phyloP scores from a whole-genome alignment of 2,797 vertebrate species.

The Pygocentrus nattereri region DNA sequence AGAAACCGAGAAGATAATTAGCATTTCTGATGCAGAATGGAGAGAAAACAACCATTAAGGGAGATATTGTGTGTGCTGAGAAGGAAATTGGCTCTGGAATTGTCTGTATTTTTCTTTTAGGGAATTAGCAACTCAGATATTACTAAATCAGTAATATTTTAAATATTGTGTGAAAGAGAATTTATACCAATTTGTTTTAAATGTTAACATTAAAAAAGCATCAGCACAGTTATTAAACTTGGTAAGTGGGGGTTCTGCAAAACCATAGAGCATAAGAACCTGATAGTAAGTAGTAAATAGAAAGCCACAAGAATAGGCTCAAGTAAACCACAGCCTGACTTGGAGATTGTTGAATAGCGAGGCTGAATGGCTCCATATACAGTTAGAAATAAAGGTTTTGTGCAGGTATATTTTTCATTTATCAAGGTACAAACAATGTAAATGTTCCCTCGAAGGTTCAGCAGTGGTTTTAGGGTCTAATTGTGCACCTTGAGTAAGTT shows the following conservation, averaged over 20 bases:
- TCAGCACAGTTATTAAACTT: neutral
- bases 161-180: neutral
- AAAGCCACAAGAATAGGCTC: neutral
- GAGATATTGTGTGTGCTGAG: neutral
- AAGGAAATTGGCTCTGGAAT: neutral
- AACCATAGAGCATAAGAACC: neutral
- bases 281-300: neutral
- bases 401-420: no score
- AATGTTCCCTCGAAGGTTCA: no score
- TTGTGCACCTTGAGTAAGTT: no score
- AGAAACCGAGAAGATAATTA: slow-evolving; percentile 47
- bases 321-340: slow-evolving; percentile 13
- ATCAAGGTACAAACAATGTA: no score
- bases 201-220: neutral
- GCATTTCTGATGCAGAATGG: slow-evolving; percentile 21
- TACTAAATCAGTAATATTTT: neutral
- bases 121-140: neutral
- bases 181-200: neutral
- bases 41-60: slow-evolving; percentile 27
- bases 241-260: neutral
- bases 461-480: no score
- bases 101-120: no score
- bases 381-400: no score
- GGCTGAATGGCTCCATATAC: slow-evolving; percentile 14
- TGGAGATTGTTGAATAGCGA: slow-evolving; percentile 5